These are phyloP conservation scores for Embidobia sp. DNA, from an alignment of 2,888 invertebrate genomes.

Conservation along the genomic window DNA sequence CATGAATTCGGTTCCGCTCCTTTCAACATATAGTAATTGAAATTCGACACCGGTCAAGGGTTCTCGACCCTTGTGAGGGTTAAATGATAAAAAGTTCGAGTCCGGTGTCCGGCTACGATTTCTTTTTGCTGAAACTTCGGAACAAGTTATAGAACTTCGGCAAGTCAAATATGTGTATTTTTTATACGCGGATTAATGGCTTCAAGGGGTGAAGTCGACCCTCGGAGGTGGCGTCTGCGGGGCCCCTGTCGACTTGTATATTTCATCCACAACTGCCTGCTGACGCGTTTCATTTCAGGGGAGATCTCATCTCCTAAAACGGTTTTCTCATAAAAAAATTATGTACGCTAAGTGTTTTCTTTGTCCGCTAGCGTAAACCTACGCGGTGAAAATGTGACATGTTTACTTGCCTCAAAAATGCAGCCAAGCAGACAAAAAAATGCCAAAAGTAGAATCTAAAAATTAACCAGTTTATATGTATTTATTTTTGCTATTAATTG, in stretches of 20 bases:
- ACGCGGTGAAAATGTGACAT: not conserved
- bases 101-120: conserved; percentile 28
- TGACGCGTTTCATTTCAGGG: conserved; percentile 24
- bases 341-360: conserved; percentile 3
- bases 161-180: conserved; percentile 29
- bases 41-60: conserved; percentile 33
- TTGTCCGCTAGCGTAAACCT: not conserved
- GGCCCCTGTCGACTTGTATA: conserved; percentile 13
- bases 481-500: no score
- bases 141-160: conserved; percentile 31
- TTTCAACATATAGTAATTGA: no score
- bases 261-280: conserved; percentile 15
- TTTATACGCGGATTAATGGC: conserved; percentile 36
- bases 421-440: not conserved
- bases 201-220: conserved; percentile 34
- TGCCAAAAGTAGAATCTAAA: no score
- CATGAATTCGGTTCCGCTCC: no score
- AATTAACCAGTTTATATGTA: no score
- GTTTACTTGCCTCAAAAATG: not conserved
- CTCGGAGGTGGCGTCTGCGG: not conserved
- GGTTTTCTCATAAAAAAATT: conserved; percentile 26
- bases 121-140: conserved; percentile 31
- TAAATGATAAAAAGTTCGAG: conserved; percentile 28
- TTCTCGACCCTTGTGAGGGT: conserved; percentile 16
- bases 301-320: conserved; percentile 33